These are phyloP conservation scores for Pogonophryne albipinna DNA, from an alignment of 2,797 vertebrate species.

Conservation along the genomic window DNA sequence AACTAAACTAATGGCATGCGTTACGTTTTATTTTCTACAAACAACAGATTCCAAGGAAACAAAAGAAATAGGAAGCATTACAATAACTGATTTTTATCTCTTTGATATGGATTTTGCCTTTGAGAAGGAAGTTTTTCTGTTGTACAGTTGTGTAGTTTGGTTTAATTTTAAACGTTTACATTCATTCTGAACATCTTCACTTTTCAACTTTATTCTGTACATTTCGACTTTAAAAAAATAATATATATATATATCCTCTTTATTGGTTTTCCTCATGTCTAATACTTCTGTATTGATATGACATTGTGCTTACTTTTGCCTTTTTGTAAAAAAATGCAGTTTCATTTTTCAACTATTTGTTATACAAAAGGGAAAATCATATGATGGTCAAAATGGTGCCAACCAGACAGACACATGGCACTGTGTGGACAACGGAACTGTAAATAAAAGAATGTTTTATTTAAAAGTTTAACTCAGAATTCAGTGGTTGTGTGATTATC, in stretches of 20 bases:
- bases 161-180: no score
- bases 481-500: neutral
- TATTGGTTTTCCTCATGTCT: no score
- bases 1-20: no score
- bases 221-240: no score
- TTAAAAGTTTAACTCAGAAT: neutral
- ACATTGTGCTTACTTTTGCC: neutral
- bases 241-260: no score
- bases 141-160: no score
- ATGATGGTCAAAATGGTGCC: neutral
- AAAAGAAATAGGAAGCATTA: neutral
- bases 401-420: neutral
- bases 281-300: neutral
- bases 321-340: neutral
- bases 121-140: neutral
- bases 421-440: no score
- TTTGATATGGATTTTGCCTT: neutral
- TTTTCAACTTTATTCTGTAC: no score
- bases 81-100: neutral
- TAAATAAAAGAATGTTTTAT: no score
- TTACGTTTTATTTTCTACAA: neutral
- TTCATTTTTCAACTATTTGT: neutral
- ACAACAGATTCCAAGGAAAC: neutral
- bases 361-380: neutral
- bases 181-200: no score